phyloP scores from a whole-genome alignment of 2,113 vertebrate genomes.

The Tapirus terrestris region DNA sequence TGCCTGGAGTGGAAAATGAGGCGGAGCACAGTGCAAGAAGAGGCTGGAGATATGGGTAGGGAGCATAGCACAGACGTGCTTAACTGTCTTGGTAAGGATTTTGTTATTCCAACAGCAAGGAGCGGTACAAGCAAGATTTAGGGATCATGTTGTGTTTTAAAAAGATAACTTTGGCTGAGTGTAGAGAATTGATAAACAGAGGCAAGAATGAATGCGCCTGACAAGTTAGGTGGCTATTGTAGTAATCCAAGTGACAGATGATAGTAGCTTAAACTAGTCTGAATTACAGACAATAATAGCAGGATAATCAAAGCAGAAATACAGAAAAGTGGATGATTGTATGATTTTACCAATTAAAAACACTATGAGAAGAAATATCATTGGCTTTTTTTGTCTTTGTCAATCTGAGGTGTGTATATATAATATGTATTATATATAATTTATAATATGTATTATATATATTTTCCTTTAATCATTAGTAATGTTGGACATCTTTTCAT shows the following conservation, averaged over 20 bases:
- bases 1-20: neutral
- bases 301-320: neutral
- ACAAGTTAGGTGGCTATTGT: neutral
- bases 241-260: neutral
- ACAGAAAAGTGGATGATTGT: neutral
- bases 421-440: neutral
- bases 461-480: conserved; percentile 29
- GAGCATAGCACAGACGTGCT: neutral
- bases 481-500: neutral
- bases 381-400: neutral
- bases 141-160: neutral
- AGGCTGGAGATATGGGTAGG: neutral
- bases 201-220: neutral
- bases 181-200: neutral
- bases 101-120: neutral
- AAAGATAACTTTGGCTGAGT: neutral
- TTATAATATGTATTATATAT: neutral
- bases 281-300: neutral
- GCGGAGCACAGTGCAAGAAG: neutral
- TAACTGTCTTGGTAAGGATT: neutral
- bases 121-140: neutral
- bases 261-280: neutral
- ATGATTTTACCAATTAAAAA: neutral
- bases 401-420: neutral
- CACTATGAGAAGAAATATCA: neutral